Conservation (phyloP, 2,113 vertebrate genomes). For the Neoarius graeffei region DNA sequence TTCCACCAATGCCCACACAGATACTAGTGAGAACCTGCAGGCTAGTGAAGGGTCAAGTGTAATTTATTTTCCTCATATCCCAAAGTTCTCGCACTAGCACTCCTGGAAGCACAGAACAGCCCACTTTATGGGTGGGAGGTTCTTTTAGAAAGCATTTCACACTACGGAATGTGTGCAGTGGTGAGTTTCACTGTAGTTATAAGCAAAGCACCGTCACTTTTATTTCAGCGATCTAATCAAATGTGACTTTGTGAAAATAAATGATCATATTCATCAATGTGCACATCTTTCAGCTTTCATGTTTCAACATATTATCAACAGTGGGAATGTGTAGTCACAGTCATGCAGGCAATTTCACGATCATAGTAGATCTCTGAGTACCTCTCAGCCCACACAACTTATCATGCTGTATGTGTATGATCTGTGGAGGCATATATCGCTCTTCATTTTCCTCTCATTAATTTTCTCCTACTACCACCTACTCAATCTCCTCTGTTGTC, state of each 20-base stretch:
- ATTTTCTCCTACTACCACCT: slow-evolving; percentile 34
- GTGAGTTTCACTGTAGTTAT: slow-evolving; percentile 14
- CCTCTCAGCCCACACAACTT: slow-evolving; percentile 33
- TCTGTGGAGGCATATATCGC: slow-evolving; percentile 35
- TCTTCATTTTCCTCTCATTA: slow-evolving; percentile 36
- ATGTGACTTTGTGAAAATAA: slow-evolving; percentile 1
- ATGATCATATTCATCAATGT: background rate
- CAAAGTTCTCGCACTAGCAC: slow-evolving; percentile 72
- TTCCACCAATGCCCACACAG: slow-evolving; percentile 67
- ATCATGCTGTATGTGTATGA: slow-evolving; percentile 23
- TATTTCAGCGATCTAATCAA: background rate
- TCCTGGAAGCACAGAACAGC: slow-evolving; percentile 74
- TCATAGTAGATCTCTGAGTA: slow-evolving; percentile 26
- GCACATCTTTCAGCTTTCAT: slow-evolving; percentile 5
- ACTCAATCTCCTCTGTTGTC: slow-evolving; percentile 53
- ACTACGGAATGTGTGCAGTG: slow-evolving; percentile 59
- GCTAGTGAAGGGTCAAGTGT: slow-evolving; percentile 71
- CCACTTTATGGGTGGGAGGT: slow-evolving; percentile 74
- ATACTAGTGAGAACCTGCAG: slow-evolving; percentile 70
- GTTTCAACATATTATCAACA: slow-evolving; percentile 5
- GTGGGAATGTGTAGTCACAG: slow-evolving; percentile 16
- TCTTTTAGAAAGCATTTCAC: slow-evolving; percentile 67
- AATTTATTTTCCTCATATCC: slow-evolving; percentile 75
- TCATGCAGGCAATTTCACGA: slow-evolving; percentile 23
- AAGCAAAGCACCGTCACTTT: background rate